phyloP scores from a whole-genome alignment of 2,888 invertebrate species.

The Nysson spinosus region DNA sequence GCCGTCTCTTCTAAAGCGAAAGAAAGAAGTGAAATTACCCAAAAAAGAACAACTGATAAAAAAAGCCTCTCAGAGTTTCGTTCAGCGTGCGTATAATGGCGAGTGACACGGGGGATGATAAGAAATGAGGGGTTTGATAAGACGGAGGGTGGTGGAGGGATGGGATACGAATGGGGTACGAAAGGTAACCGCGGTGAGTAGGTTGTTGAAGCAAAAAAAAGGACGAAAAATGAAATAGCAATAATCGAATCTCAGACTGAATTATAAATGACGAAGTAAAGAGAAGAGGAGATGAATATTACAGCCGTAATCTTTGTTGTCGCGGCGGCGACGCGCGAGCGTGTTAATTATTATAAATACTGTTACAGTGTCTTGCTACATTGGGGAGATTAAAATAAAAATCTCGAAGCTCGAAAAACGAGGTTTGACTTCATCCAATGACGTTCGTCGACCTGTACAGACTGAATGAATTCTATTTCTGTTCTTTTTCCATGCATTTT shows the following conservation, averaged over 20 bases:
- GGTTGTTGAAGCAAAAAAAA: constrained; percentile 48
- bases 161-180: not conserved
- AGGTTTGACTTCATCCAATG: constrained; percentile 30
- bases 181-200: constrained; percentile 30
- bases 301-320: constrained; percentile 59
- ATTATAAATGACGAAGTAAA: constrained; percentile 37
- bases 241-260: constrained; percentile 65
- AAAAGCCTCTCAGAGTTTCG: constrained; percentile 51
- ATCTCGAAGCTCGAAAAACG: constrained; percentile 59
- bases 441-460: not conserved
- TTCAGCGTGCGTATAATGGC: constrained; percentile 33
- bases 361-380: constrained; percentile 65
- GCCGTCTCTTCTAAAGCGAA: constrained; percentile 55
- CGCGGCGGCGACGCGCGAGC: constrained; percentile 62
- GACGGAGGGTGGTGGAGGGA: not conserved
- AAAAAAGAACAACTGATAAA: constrained; percentile 8
- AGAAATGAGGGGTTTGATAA: constrained; percentile 6
- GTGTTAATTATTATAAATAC: constrained; percentile 65
- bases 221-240: constrained; percentile 46
- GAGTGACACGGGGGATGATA: constrained; percentile 22
- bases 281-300: constrained; percentile 49
- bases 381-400: constrained; percentile 63
- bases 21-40: constrained; percentile 2
- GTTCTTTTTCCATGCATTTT: not conserved
- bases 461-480: not conserved